Evolutionary conservation across 2,113 vertebrate species (phyloP).

Genomic region (Sinocyclocheilus anophthalmus): DNA sequence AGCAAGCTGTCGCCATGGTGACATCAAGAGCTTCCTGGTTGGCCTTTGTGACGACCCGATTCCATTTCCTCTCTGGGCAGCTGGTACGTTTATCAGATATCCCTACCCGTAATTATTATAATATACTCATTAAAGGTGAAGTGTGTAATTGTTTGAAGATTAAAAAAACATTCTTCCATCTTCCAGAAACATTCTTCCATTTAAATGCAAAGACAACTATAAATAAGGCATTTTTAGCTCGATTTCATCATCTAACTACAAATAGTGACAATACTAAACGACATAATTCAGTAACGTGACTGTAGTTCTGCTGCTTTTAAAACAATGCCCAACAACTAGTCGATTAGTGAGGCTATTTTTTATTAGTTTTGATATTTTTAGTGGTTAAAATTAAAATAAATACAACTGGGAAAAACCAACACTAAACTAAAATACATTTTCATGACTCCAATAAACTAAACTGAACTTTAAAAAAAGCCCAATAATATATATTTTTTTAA

Average conservation of each 20-base stretch:
- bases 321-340: background rate
- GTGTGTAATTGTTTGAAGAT: background rate
- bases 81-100: conserved; percentile 8
- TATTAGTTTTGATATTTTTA: background rate
- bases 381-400: background rate
- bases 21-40: conserved; percentile 58
- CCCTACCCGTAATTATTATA: background rate
- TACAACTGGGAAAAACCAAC: background rate
- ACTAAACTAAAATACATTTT: background rate
- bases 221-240: background rate
- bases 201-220: background rate
- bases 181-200: too few species aligned
- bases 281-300: background rate
- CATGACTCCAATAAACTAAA: background rate
- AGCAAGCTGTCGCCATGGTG: conserved; percentile 66
- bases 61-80: conserved; percentile 51
- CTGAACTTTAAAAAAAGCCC: background rate
- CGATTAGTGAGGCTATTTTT: too few species aligned
- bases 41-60: conserved; percentile 58
- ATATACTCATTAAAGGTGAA: background rate
- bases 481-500: background rate
- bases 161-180: too few species aligned
- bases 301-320: background rate
- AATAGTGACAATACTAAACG: background rate
- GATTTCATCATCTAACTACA: background rate